phyloP scores from a whole-genome alignment of 2,113 vertebrate species.

The Lagopus muta region DNA sequence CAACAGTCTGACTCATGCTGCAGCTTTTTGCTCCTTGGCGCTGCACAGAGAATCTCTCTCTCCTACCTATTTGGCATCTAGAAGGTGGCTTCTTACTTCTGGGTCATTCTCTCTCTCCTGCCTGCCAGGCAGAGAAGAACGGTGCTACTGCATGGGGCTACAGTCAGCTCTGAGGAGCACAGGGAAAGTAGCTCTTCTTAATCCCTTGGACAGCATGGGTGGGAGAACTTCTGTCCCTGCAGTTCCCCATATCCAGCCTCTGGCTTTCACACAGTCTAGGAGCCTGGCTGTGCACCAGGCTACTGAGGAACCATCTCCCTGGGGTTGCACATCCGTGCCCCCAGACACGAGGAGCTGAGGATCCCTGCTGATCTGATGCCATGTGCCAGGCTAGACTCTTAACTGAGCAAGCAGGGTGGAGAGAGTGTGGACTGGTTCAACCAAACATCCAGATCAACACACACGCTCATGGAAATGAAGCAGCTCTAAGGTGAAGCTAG shows the following conservation, averaged over 20 bases:
- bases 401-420: accelerated
- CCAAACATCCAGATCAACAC: no score
- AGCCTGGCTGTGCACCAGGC: neutral
- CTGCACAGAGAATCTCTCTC: neutral
- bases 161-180: neutral
- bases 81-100: neutral
- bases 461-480: no score
- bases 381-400: accelerated
- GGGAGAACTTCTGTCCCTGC: neutral
- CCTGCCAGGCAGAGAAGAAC: neutral
- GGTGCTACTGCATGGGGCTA: no score
- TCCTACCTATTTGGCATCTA: neutral
- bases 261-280: neutral
- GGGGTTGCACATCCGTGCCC: neutral
- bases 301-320: neutral
- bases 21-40: neutral
- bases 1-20: neutral
- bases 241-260: neutral
- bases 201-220: neutral
- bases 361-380: no score
- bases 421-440: accelerated
- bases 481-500: neutral
- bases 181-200: neutral
- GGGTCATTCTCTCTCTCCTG: neutral
- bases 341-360: no score